Conservation (phyloP, 2,113 vertebrate species). For the Theropithecus gelada region DNA sequence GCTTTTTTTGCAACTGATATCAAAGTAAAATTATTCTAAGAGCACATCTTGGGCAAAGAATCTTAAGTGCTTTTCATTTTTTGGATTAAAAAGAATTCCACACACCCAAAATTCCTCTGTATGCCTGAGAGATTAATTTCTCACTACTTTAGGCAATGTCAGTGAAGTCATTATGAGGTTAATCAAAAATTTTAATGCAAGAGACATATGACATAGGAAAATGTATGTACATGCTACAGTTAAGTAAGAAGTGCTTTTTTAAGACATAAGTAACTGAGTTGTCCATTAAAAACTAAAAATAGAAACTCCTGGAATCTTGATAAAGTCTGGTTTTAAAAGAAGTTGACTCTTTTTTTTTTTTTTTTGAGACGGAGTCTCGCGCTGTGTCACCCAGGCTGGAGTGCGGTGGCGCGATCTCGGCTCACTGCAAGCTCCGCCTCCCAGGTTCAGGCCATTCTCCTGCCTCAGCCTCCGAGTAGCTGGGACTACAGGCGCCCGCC, state of each 20-base stretch:
- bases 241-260: slow-evolving; percentile 43
- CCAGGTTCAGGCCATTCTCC: no score
- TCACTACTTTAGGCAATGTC: background rate
- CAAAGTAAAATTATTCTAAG: slow-evolving; percentile 40
- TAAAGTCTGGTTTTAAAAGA: slow-evolving; percentile 30
- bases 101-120: slow-evolving; percentile 44
- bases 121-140: slow-evolving; percentile 47
- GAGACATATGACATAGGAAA: background rate
- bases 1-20: background rate
- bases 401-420: no score
- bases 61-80: background rate
- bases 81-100: background rate
- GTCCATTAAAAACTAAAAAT: background rate
- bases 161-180: slow-evolving; percentile 30
- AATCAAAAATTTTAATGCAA: slow-evolving; percentile 25
- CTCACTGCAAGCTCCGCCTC: no score
- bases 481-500: no score
- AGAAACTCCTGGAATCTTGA: background rate
- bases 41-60: slow-evolving; percentile 28
- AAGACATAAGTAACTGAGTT: background rate
- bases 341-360: background rate
- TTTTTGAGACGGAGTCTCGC: no score
- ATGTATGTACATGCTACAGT: background rate
- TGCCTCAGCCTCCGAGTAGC: no score
- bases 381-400: no score